Evolutionary conservation across 2,888 invertebrate genomes (phyloP).

Genomic region (Acleris holmiana): DNA sequence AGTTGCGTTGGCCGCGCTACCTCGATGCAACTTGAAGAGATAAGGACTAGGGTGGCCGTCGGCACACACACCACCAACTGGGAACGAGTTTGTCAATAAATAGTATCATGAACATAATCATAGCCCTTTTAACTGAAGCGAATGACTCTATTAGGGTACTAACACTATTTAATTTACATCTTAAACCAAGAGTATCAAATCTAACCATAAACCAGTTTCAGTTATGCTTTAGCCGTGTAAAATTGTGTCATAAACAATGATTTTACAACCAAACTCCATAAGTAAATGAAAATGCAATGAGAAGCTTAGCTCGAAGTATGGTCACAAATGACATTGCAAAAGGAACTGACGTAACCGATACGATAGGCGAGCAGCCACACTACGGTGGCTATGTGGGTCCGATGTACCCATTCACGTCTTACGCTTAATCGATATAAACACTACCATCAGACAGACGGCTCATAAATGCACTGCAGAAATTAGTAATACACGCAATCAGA

Average conservation of each 20-base stretch:
- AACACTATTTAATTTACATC: no score
- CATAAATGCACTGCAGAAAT: constrained; percentile 43
- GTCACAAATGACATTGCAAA: constrained; percentile 42
- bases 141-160: no score
- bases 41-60: constrained; percentile 51
- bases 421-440: constrained; percentile 49
- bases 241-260: constrained; percentile 1
- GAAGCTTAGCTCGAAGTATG: constrained; percentile 9
- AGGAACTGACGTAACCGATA: constrained; percentile 65
- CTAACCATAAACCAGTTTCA: neutral
- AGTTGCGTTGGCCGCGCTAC: constrained; percentile 52
- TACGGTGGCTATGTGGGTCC: constrained; percentile 72
- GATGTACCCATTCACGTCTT: constrained; percentile 52
- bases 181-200: neutral
- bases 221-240: neutral
- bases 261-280: constrained; percentile 7
- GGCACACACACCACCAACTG: constrained; percentile 37
- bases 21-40: constrained; percentile 46
- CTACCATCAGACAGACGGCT: constrained; percentile 35
- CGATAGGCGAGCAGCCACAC: constrained; percentile 64
- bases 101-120: neutral
- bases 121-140: neutral
- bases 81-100: neutral
- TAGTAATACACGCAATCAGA: constrained; percentile 18
- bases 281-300: constrained; percentile 8